Evolutionary conservation across 2,888 invertebrate species (phyloP).

Genomic region (Campoletis raptor): DNA sequence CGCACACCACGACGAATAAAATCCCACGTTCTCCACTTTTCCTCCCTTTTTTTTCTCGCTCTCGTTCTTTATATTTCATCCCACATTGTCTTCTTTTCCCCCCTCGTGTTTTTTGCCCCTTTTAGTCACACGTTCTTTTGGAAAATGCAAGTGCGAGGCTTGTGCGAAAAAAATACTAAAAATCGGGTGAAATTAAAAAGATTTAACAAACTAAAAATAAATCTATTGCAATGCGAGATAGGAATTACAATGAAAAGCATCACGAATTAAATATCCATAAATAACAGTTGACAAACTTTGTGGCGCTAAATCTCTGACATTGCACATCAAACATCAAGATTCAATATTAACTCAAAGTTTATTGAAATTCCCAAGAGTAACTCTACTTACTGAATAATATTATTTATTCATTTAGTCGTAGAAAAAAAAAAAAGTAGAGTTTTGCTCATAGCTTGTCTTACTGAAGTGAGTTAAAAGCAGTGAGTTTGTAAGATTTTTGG

Average conservation of each 20-base stretch:
- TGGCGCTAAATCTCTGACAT: neutral
- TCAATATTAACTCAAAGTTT: neutral
- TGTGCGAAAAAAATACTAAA: neutral
- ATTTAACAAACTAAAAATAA: neutral
- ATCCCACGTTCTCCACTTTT: constrained; percentile 38
- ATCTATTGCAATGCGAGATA: neutral
- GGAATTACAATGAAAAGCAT: neutral
- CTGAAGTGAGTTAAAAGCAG: neutral
- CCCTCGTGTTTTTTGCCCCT: neutral
- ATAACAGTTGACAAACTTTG: neutral
- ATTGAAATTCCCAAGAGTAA: neutral
- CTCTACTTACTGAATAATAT: neutral
- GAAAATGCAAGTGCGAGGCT: neutral
- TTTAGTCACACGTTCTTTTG: constrained; percentile 6
- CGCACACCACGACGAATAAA: constrained; percentile 59
- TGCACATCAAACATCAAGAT: neutral
- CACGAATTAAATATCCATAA: neutral
- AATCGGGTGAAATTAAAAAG: neutral
- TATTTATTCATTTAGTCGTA: neutral
- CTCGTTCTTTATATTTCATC: constrained; percentile 31
- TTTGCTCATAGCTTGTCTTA: too few species aligned
- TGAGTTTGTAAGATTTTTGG: neutral
- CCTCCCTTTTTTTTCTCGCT: constrained; percentile 14
- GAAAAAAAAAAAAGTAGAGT: neutral
- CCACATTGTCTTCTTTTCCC: neutral